Base-by-base conservation (phyloP, 2,888 invertebrate species). In the Macrophya alboannulata region DNA sequence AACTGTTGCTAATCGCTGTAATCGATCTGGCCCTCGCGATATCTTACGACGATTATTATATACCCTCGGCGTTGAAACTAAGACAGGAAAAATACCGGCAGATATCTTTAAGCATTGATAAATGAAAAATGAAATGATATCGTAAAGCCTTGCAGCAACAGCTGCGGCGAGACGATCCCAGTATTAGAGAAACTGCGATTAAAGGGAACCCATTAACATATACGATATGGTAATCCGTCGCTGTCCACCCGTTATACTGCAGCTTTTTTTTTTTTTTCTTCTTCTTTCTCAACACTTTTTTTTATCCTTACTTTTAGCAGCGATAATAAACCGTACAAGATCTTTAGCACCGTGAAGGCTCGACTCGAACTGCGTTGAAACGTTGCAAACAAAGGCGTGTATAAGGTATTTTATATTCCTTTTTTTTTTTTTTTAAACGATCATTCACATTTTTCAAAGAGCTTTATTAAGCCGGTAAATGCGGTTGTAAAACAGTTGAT, bases 21-120 rank as follows among this genome's bases (percentile, higher is more conserved):
- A 81, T 81, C 81, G 81, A 62, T 81, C 81, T 81, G 81, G 81
- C 81, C 81, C 77, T 77, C 77, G 37, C 15, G 31, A 55, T 74
- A 51, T 55, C 15, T 77, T 10, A 37, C 77, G 77, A 10, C 6
- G 68, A 37, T 68, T 68, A 31, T 31, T 31, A 31, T 31, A 68
- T 68, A 25, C 37, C 37, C 5, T 68, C 31, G 37, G 17, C 68
- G 2, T 37, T 68, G 15, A 68, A 68, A 68, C 31, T 68, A 68
- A 37, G 15, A 0, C 31, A 37, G 68, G 31, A 68, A 68, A 68
- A 31, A 45, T 74, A n/a, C 9, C 4, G 21, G 10, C 21, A 3
- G 12, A 45, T 2, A 43, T 45, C n/a, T 21, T 12, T 12, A 15
- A 10, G 10, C n/a, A 9, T 15, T 6, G 6, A 65, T 15, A 21